Conservation (phyloP, 2,797 vertebrate genomes). For the Eutrigla gurnardus region DNA sequence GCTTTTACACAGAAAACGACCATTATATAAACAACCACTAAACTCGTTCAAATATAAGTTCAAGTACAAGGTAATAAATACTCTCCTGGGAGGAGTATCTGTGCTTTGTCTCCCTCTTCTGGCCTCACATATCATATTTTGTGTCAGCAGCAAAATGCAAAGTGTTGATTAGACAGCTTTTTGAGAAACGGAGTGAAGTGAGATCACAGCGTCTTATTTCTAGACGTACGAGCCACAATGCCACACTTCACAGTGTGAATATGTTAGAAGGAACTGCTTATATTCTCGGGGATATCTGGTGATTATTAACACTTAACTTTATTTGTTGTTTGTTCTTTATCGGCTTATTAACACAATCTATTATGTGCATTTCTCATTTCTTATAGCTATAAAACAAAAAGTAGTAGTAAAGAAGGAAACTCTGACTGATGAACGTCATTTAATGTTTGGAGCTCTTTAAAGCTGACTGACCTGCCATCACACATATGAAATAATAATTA, state of each 20-base stretch:
- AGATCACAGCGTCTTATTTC: background rate
- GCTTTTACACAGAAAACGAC: too few species aligned
- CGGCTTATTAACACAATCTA: background rate
- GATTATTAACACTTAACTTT: background rate
- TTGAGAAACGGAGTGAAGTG: background rate
- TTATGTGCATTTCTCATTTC: background rate
- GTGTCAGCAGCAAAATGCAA: background rate
- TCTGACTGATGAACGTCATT: background rate
- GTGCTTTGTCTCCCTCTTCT: constrained; percentile 44
- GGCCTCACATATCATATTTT: background rate
- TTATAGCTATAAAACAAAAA: background rate
- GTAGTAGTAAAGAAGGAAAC: background rate
- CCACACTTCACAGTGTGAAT: background rate
- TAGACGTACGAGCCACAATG: background rate
- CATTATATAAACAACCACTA: background rate
- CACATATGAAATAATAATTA: background rate
- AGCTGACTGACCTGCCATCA: too few species aligned
- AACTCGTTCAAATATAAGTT: background rate
- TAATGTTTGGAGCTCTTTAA: background rate
- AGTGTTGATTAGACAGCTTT: background rate
- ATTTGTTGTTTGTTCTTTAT: background rate
- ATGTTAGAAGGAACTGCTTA: background rate
- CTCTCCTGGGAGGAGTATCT: background rate
- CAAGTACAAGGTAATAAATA: background rate
- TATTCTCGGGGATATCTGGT: background rate